phyloP scores from a whole-genome alignment of 1,140 invertebrate genomes.

The Gonioctena quinquepunctata region DNA sequence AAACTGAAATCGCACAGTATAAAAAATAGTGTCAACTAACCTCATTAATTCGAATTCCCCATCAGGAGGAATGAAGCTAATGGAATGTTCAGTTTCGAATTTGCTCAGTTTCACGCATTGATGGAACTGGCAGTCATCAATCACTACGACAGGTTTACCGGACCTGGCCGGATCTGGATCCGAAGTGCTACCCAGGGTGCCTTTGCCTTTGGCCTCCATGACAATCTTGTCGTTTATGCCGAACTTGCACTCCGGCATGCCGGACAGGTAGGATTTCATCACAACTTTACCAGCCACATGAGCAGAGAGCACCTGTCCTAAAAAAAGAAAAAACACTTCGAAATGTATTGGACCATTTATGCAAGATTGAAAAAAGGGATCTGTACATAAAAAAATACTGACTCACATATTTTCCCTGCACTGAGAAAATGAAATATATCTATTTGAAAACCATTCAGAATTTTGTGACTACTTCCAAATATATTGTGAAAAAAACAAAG shows the following conservation, averaged over 20 bases:
- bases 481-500: too few relatives aligned
- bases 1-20: too few relatives aligned
- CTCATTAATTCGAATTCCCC: conserved; percentile 99
- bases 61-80: conserved; percentile 99
- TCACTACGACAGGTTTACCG: conserved; percentile 95
- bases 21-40: too few relatives aligned
- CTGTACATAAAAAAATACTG: too few relatives aligned
- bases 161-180: conserved; percentile 86
- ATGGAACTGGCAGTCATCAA: conserved; percentile 99
- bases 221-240: conserved; percentile 99
- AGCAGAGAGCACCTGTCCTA: conserved; percentile 96
- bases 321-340: too few relatives aligned
- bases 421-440: too few relatives aligned
- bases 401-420: too few relatives aligned
- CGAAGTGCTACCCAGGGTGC: conserved; percentile 66
- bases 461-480: too few relatives aligned
- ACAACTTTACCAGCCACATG: conserved; percentile 99
- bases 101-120: conserved; percentile 99
- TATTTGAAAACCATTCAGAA: too few relatives aligned
- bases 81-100: conserved; percentile 99
- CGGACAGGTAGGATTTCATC: conserved; percentile 99
- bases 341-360: too few relatives aligned
- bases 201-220: conserved; percentile 95
- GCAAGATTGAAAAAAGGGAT: too few relatives aligned
- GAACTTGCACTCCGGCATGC: conserved; percentile 99